Evolutionary conservation across 2,797 vertebrate species (phyloP).

Genomic region (Liasis olivaceus): DNA sequence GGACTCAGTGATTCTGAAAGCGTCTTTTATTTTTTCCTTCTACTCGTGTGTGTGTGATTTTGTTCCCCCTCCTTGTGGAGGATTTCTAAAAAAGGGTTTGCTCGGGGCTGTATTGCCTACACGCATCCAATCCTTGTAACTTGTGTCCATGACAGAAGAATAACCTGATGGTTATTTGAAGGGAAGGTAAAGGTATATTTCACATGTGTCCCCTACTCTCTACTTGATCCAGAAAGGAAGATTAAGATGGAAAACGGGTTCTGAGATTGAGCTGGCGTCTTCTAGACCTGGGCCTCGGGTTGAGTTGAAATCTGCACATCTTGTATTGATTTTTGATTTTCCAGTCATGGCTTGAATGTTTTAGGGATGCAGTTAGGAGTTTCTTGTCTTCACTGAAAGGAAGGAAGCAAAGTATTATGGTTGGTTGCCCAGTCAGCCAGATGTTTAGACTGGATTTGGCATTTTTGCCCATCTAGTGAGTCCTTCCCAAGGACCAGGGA

Average conservation of each 20-base stretch:
- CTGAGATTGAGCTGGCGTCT: neutral
- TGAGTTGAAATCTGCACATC: neutral
- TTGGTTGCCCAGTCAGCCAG: too few species aligned
- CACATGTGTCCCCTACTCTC: neutral
- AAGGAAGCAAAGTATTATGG: neutral
- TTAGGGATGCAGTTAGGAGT: neutral
- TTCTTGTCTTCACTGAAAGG: neutral
- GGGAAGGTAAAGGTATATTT: neutral
- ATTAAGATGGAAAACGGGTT: neutral
- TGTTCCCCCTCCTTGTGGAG: neutral
- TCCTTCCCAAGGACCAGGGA: too few species aligned
- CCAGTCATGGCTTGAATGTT: slow-evolving; percentile 3
- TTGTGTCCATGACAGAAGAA: neutral
- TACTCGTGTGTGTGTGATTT: slow-evolving; percentile 11
- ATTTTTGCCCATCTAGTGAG: too few species aligned
- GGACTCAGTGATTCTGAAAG: neutral
- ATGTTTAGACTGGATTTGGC: too few species aligned
- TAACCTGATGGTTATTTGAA: neutral
- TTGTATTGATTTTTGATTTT: neutral
- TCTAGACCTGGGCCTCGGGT: neutral
- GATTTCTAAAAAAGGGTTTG: neutral
- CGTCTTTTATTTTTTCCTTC: neutral
- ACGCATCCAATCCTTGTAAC: too few species aligned
- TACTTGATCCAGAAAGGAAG: neutral
- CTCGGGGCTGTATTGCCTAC: too few species aligned